These are phyloP conservation scores for Epicauta chinensis DNA, from an alignment of 1,140 invertebrate species.

Conservation along the genomic window DNA sequence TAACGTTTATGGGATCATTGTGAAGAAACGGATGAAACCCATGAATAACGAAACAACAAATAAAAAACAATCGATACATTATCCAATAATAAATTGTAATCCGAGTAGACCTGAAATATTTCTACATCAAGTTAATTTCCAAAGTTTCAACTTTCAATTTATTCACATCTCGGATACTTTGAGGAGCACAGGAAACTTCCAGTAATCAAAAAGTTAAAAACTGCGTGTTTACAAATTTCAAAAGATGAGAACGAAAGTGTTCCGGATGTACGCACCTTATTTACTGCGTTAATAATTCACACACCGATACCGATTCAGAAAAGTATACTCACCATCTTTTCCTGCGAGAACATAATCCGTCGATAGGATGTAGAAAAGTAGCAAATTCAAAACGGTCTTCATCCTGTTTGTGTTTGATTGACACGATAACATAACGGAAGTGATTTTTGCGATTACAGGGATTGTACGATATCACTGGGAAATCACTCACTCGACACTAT, in stretches of 20 bases:
- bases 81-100: too few relatives aligned
- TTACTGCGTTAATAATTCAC: too few relatives aligned
- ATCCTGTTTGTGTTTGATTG: neutral
- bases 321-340: constrained; percentile 19
- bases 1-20: too few relatives aligned
- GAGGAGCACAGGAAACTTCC: neutral
- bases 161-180: neutral
- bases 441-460: neutral
- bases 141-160: constrained; percentile 1
- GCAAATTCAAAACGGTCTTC: neutral
- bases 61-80: too few relatives aligned
- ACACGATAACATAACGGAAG: constrained; percentile 10
- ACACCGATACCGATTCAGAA: too few relatives aligned
- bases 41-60: too few relatives aligned
- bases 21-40: too few relatives aligned
- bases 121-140: neutral
- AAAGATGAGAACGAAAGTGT: too few relatives aligned
- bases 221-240: too few relatives aligned
- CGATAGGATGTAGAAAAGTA: neutral
- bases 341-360: constrained; percentile 8
- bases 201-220: too few relatives aligned
- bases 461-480: neutral
- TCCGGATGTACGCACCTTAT: too few relatives aligned
- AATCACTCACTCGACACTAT: constrained; percentile 13
- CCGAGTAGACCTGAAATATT: too few relatives aligned